Percentiles rank a stretch among this genome's conserved stretches.
Conservation (phyloP, 2,888 invertebrate genomes). For the Peribatodes rhomboidaria region DNA sequence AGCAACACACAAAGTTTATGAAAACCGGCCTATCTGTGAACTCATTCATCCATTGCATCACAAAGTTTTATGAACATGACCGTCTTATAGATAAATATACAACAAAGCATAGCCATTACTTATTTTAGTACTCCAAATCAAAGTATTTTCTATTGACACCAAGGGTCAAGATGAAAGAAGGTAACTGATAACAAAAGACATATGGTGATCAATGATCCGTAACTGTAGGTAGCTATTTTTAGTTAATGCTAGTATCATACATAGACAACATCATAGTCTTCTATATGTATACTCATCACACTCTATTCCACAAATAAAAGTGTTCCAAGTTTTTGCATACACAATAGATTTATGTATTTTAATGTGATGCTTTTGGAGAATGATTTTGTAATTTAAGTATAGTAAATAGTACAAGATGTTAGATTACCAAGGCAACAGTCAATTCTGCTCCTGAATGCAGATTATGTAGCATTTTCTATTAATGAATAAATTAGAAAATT, state of each 20-base stretch:
- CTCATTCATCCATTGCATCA: slow-evolving; percentile 35
- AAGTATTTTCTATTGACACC: slow-evolving; percentile 28
- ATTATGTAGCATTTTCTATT: slow-evolving; percentile 34
- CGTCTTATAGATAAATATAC: slow-evolving; percentile 54
- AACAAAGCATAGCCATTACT: slow-evolving; percentile 43
- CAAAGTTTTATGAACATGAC: slow-evolving; percentile 56
- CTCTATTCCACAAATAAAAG: slow-evolving; percentile 50
- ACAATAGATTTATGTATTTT: slow-evolving; percentile 20
- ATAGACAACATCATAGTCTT: slow-evolving; percentile 33
- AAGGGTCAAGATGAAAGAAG: slow-evolving; percentile 46
- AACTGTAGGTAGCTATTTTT: slow-evolving; percentile 44
- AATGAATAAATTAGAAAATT: slow-evolving; percentile 47
- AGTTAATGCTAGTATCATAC: slow-evolving; percentile 48
- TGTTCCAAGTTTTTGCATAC: slow-evolving; percentile 49
- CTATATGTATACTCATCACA: slow-evolving; percentile 9
- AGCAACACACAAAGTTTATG: slow-evolving; percentile 30
- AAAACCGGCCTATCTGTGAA: slow-evolving; percentile 45
- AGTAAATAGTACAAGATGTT: slow-evolving; percentile 26
- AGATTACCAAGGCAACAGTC: slow-evolving; percentile 25
- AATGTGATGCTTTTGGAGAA: slow-evolving; percentile 26
- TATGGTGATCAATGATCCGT: slow-evolving; percentile 48
- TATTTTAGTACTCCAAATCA: slow-evolving; percentile 34
- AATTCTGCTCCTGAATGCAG: slow-evolving; percentile 34
- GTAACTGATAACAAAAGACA: slow-evolving; percentile 45
- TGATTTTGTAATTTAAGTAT: slow-evolving; percentile 19